These are phyloP conservation scores for Epicauta chinensis DNA, from an alignment of 1,140 invertebrate species.

Conservation along the genomic window DNA sequence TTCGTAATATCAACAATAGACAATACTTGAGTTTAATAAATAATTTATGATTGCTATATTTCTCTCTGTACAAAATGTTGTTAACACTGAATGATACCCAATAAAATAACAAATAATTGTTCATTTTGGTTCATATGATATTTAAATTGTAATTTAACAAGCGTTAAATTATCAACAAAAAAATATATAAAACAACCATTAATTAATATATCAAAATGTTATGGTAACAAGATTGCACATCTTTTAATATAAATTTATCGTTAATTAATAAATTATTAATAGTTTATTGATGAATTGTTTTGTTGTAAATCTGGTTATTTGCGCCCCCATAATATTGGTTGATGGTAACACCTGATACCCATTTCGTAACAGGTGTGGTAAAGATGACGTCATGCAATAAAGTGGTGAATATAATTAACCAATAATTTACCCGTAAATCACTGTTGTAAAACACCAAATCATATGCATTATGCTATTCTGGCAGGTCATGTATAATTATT, in stretches of 20 bases:
- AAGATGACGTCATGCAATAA: conserved; percentile 14
- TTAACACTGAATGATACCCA: background rate
- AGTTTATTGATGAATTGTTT: no score
- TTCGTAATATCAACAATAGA: conserved; percentile 3
- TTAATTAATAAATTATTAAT: no score
- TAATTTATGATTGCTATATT: conserved; percentile 7
- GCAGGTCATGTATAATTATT: no score
- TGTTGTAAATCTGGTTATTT: background rate
- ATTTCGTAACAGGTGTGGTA: conserved; percentile 15
- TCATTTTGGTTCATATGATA: no score
- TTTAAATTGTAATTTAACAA: no score
- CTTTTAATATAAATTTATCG: no score
- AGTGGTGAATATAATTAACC: conserved; percentile 16
- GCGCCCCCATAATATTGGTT: conserved; percentile 7
- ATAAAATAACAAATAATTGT: no score
- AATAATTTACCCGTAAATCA: conserved; percentile 16
- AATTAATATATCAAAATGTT: no score
- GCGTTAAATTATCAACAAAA: no score
- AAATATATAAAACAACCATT: no score
- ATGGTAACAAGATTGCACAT: no score
- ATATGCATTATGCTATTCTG: conserved; percentile 2
- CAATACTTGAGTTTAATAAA: conserved; percentile 7
- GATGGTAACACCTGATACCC: conserved; percentile 13
- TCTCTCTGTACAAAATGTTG: background rate
- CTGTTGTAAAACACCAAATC: conserved; percentile 11